Conservation (phyloP, 2,113 vertebrate species). For the Lophotis ruficrista region DNA sequence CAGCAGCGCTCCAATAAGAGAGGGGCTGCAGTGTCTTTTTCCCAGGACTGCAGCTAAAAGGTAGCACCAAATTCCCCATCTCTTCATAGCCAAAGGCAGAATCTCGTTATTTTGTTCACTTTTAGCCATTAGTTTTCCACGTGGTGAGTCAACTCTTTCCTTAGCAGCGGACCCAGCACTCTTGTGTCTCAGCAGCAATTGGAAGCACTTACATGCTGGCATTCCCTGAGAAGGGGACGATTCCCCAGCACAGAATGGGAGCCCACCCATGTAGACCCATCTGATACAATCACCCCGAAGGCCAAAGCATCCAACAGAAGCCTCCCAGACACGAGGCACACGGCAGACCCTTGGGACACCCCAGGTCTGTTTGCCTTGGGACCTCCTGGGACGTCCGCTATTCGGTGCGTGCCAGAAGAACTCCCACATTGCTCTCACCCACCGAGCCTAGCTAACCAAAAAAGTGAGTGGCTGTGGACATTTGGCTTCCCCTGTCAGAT, state of each 20-base stretch:
- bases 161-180: background rate
- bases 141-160: background rate
- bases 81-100: background rate
- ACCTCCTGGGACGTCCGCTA: background rate
- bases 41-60: background rate
- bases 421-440: background rate
- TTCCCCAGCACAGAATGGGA: background rate
- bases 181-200: background rate
- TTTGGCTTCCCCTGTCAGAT: background rate
- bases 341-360: background rate
- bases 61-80: background rate
- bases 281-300: background rate
- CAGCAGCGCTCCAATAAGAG: background rate
- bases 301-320: background rate
- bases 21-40: background rate
- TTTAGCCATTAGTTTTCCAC: background rate
- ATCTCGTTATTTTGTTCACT: background rate
- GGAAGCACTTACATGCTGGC: background rate
- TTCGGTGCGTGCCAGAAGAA: background rate
- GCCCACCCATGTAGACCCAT: too few species aligned
- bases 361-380: background rate
- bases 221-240: accelerated
- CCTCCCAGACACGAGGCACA: background rate
- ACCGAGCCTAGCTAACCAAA: background rate
- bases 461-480: background rate